Evolutionary conservation across 2,888 invertebrate genomes (phyloP), one percentile per base, ranked within the genome.

Genomic region (Drosophila ustulata): DNA sequence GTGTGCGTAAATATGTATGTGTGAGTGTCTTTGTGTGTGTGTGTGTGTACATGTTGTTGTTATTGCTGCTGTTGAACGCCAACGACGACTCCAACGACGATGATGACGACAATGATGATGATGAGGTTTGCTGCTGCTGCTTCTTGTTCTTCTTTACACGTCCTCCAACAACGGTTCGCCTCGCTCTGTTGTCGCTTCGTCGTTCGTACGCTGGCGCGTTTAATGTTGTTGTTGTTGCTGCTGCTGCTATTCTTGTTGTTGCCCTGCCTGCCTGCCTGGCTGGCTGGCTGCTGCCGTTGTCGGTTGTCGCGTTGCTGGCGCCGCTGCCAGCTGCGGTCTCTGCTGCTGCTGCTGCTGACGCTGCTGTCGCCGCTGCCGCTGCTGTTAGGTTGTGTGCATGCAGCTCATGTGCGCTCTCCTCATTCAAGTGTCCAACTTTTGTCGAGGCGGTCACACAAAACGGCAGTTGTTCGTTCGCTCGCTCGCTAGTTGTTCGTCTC

Each of bases 381-480:
- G 64, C 72, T 66, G 75, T 78, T 80, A 69, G 82, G 84, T 83
- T 89, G 80, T 89, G 76, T 89, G 78, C 89, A 85, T 85, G 78
- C 89, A 88, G 90, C 90, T 88, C 85, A 82, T 86, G 86, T 88
- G 79, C 82, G 89, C 90, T 91, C 91, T 86, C 81, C 83, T 91
- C 90, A 91, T 91, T 91, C 91, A 91, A 91, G 91, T 90, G 90
- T 89, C 90, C 91, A 91, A 91, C 91, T 88, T 91, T 90, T 90
- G 90, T 90, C 89, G 86, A 88, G 90, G 91, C 90, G 90, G 90
- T 90, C 91, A 82, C 77, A 89, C 78, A 80, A 74, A 82, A 62
- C 77, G 80, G 79, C 86, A 74, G 76, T 85, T 80, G 76, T 85
- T 80, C 75, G 69, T 46, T 71, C 56, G 72, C 61, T 80, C 32